Evolutionary conservation across 2,888 invertebrate species (phyloP).

Genomic region (Andrena minutula): DNA sequence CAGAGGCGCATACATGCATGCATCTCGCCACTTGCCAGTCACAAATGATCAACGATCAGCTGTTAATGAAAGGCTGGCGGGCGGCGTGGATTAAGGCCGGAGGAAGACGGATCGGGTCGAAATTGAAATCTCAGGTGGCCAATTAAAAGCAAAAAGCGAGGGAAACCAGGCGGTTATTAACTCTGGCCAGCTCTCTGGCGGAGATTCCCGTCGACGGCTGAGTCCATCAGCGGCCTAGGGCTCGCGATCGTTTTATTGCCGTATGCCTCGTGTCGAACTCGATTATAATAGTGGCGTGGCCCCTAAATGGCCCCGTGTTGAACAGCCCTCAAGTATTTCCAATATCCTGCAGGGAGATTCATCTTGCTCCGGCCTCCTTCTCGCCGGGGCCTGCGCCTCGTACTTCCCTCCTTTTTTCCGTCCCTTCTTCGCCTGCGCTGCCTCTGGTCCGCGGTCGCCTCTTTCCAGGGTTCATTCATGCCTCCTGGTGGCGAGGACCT

Average conservation of each 20-base stretch:
- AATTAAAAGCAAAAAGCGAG: conserved; percentile 41
- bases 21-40: neutral
- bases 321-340: conserved; percentile 84
- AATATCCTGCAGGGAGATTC: conserved; percentile 84
- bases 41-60: conserved; percentile 28
- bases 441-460: conserved; percentile 56
- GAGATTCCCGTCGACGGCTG: conserved; percentile 31
- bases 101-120: conserved; percentile 29
- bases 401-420: conserved; percentile 6
- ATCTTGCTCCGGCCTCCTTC: conserved; percentile 67
- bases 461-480: conserved; percentile 81
- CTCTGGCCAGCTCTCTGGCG: conserved; percentile 7
- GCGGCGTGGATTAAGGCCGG: conserved; percentile 35
- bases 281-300: conserved; percentile 82
- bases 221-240: conserved; percentile 66
- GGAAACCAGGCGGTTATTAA: conserved; percentile 53
- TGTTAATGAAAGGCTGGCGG: conserved; percentile 27
- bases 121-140: conserved; percentile 63
- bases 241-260: conserved; percentile 70
- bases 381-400: conserved; percentile 13
- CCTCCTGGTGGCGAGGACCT: conserved; percentile 82
- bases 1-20: too few relatives aligned
- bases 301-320: conserved; percentile 81
- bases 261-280: conserved; percentile 75
- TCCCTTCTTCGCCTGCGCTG: conserved; percentile 31